phyloP scores from a whole-genome alignment of 2,113 vertebrate species.

The Grallaria varia region DNA sequence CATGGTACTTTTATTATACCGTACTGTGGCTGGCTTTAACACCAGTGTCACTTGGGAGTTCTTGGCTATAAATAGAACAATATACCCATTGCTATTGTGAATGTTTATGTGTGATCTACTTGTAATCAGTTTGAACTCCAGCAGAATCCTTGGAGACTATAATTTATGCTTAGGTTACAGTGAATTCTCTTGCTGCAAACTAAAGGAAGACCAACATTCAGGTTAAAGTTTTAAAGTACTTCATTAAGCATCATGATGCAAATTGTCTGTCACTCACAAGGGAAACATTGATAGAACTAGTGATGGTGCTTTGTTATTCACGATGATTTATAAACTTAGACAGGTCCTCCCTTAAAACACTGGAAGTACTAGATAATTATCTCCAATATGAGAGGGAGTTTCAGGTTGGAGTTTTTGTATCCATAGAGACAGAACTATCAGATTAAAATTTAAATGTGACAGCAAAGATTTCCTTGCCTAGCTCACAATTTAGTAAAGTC shows the following conservation, averaged over 20 bases:
- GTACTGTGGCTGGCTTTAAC: conserved; percentile 78
- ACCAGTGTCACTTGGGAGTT: conserved; percentile 73
- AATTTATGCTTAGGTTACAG: conserved; percentile 66
- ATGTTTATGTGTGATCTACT: conserved; percentile 58
- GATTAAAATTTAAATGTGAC: conserved; percentile 26
- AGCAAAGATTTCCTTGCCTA: conserved; percentile 34
- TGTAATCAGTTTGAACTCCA: conserved; percentile 75
- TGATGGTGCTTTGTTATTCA: neutral
- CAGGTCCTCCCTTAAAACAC: conserved; percentile 13
- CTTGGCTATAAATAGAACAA: conserved; percentile 69
- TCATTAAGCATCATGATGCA: conserved; percentile 1
- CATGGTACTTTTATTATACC: conserved; percentile 81
- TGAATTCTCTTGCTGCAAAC: conserved; percentile 75
- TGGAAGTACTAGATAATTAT: conserved; percentile 34
- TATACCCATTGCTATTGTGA: conserved; percentile 57
- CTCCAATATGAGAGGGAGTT: neutral
- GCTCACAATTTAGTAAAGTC: neutral
- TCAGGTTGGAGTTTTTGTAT: conserved; percentile 23
- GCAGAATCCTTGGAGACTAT: conserved; percentile 70
- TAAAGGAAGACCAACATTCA: conserved; percentile 3
- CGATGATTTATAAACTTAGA: neutral
- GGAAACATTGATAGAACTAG: neutral
- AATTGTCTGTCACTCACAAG: conserved; percentile 1
- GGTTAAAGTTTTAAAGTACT: conserved; percentile 28
- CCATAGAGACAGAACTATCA: neutral